These are phyloP conservation scores for Podargus strigoides DNA, from an alignment of 2,797 vertebrate genomes.

Conservation along the genomic window DNA sequence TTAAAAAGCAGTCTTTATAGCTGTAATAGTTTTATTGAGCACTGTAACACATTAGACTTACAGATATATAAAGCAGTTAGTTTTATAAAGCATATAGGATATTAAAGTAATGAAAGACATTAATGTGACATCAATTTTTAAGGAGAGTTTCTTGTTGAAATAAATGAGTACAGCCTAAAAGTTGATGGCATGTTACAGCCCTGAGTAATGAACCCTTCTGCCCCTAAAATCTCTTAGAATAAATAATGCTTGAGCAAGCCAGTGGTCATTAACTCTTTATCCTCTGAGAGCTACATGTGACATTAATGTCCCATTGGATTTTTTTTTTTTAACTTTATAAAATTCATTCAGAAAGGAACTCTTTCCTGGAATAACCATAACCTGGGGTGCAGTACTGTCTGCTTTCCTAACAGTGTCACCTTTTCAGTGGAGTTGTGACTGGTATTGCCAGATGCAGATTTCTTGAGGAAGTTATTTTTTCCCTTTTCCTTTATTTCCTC, in stretches of 20 bases:
- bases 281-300: neutral
- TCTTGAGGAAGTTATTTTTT: neutral
- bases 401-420: neutral
- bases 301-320: neutral
- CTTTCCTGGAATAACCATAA: neutral
- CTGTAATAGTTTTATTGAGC: slow-evolving; percentile 55
- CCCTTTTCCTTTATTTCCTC: slow-evolving; percentile 40
- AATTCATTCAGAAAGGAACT: neutral
- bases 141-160: slow-evolving; percentile 48
- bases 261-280: slow-evolving; percentile 34
- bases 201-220: slow-evolving; percentile 45
- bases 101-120: slow-evolving; percentile 46
- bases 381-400: neutral
- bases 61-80: slow-evolving; percentile 48
- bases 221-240: slow-evolving; percentile 12
- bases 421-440: neutral
- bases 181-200: slow-evolving; percentile 42
- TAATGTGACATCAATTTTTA: slow-evolving; percentile 55
- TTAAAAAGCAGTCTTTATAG: slow-evolving; percentile 51
- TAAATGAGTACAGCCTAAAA: slow-evolving; percentile 49
- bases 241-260: slow-evolving; percentile 29
- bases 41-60: slow-evolving; percentile 36
- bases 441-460: neutral
- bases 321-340: neutral
- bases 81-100: slow-evolving; percentile 54